Base-by-base conservation (phyloP, 2,797 vertebrate genomes). In the Etheostoma perlongum region DNA sequence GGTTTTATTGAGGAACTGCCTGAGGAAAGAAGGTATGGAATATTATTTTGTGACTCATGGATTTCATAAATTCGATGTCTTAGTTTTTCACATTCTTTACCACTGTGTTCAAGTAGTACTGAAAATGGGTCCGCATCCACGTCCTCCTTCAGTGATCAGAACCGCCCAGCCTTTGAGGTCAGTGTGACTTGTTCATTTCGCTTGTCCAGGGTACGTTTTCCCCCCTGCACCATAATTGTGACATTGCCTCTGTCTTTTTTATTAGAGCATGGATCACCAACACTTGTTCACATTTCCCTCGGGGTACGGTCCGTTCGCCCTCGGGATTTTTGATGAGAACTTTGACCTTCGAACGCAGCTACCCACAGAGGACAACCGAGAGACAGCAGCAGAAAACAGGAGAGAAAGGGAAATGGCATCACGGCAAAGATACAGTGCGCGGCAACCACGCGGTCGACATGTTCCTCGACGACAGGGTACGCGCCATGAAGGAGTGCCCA, bases 1-100 rank as follows among this genome's bases (percentile, higher is more conserved):
- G 98, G 98, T 21, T 99, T 99, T 86, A 98, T 99, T 21, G 97
- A 99, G 79, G 97, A 98, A 75, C 94, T 98, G 66, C 93, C 96
- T 0, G 96, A 97, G 71, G 96, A 97, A 80, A 94, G 93, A 36
- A 97, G 97, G 97, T 98, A 95, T 55, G 72, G 54, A 42, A 5
- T 18, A 57, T 36, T 47, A 7, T 49, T 62, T 4, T 51, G 3
- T 14, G 14, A 47, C 9, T 60, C 4, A 7, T 68, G 0, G 27
- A 27, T 62, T n/a, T 36, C 5, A 16, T 67, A 25, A 2, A 9
- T 48, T 55, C 36, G 9, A 55, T 76, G 27, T 48, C 8, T 62
- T 58, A 33, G 4, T 0, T 18, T 74, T 69, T 73, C 4, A 19
- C 18, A 62, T 60, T 68, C 13, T 67, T 27, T 40, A 54, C 59